Evolutionary conservation across 2,888 invertebrate genomes (phyloP), one percentile per base, ranked within the genome.

Genomic region (Timandra comae): DNA sequence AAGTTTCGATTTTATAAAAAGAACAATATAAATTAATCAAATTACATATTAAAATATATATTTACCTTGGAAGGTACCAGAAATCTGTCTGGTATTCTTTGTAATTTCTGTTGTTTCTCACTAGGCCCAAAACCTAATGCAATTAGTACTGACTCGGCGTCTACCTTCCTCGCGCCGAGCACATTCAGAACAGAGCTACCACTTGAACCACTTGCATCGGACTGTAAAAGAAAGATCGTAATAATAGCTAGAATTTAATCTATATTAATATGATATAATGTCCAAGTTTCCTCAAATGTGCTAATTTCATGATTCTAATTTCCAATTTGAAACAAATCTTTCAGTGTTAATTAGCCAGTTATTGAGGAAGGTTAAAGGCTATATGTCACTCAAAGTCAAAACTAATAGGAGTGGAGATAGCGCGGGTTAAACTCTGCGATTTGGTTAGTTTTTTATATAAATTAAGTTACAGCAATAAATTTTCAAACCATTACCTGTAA

Each of bases 141-240:
- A 30, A 94, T 77, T 13, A 97, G 86, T 33, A 97, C 91, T 33
- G 94, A 93, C 67, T 97, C 96, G 0, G 97, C 96, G 80, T 97
- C 96, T 11, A 94, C 93, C 60, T 91, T 92, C 22, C 97, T 87
- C 9, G 93, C 89, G 52, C 95, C 94, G 52, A 97, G 77, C 29
- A 96, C 88, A 65, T 93, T 94, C 63, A 95, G 91, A 20, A 95
- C 92, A 88, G 94, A 94, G 58, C 93, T 93, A 10, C 84, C 75
- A 55, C 85, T 85, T n/a, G 85, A 85, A 16, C 85, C 85, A 60
- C 85, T 85, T 19, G 68, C 82, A 67, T 85, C 85, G 27, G 85
- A 85, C 85, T 85, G 57, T 3, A 59, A 59, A 24, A 29, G 12
- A 25, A 19, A 30, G 28, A 33, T 29, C 27, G n/a, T 16, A 16